Evolutionary conservation across 2,113 vertebrate genomes (phyloP), one percentile per base, ranked within the genome.

Genomic region (Clarias batrachus): DNA sequence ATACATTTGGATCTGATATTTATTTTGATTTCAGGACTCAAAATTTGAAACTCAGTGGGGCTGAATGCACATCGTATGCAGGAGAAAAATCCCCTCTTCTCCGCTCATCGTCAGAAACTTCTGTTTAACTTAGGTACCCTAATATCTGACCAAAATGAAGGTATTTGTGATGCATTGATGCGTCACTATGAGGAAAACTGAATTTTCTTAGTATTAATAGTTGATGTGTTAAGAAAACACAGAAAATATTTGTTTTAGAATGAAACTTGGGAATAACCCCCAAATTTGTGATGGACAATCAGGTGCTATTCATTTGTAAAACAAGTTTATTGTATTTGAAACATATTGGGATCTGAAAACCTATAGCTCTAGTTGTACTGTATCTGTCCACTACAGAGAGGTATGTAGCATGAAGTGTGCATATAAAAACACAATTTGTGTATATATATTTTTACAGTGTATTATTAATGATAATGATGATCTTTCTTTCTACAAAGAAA

Each of bases 31-130:
- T 76, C 48, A 90, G 89, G 70, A 76, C 59, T 54, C 52, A n/a
- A n/a, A n/a, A n/a, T n/a, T n/a, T 77, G 48, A 86, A 84, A 63
- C 21, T 33, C 10, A 82, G 14, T 33, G 21, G 17, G 41, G 62
- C 37, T 63, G 56, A 89, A 56, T n/a, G 21, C 1, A 63, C 56
- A 14, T 10, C 76, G 48, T 71, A 57, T 56, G 3, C 60, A 77
- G 74, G 71, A 84, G 89, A 90, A 88, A 85, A 54, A 66, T 90
- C 89, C 16, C 89, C 89, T 70, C 89, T 90, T 81, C 86, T 90
- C 25, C 30, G 41, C 25, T 70, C 76, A 11, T 79, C 52, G 9
- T 80, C 21, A 68, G 52, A 68, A 68, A 66, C 62, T 27, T 60
- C 83, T 56, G 65, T 83, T 59, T 71, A 54, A 83, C 56, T 13